Evolutionary conservation across 2,888 invertebrate species (phyloP).

Genomic region (Andricus curvator): DNA sequence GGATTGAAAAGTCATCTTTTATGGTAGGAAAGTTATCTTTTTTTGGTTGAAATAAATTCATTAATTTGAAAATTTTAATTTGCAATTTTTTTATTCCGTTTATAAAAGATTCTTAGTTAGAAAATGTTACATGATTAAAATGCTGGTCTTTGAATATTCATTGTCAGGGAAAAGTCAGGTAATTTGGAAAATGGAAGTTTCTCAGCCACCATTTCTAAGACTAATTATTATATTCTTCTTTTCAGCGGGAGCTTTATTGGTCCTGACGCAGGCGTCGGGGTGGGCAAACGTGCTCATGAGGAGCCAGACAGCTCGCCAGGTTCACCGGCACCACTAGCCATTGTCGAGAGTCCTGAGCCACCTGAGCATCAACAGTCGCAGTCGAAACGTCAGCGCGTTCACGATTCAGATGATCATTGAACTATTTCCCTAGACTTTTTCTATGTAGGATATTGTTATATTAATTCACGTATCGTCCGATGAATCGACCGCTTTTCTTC

Average conservation of each 20-base stretch:
- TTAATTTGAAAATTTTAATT: too few relatives aligned
- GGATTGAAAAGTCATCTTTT: too few relatives aligned
- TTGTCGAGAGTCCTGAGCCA: constrained; percentile 76
- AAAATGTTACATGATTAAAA: too few relatives aligned
- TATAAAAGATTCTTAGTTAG: too few relatives aligned
- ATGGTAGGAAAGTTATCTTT: too few relatives aligned
- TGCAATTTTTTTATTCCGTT: too few relatives aligned
- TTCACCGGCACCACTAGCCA: constrained; percentile 75
- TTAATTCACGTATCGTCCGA: constrained; percentile 51
- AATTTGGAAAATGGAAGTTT: too few relatives aligned
- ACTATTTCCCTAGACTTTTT: constrained; percentile 65
- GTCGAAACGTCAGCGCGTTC: constrained; percentile 74
- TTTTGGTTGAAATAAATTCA: too few relatives aligned
- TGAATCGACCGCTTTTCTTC: constrained; percentile 25
- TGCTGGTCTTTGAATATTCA: too few relatives aligned
- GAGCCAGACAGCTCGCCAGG: constrained; percentile 76
- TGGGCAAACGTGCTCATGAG: constrained; percentile 73
- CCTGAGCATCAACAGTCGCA: constrained; percentile 68
- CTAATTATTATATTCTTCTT: constrained; percentile 33
- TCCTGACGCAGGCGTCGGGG: constrained; percentile 75
- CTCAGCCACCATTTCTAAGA: not conserved
- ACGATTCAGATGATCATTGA: constrained; percentile 76
- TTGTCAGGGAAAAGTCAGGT: too few relatives aligned
- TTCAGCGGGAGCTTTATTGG: constrained; percentile 75
- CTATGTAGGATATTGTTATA: constrained; percentile 74